A percentile compares a stretch with the other conserved stretches of the same genome.
Evolutionary conservation across 1,140 invertebrate species (phyloP).

Genomic region (Vanessa atalanta): DNA sequence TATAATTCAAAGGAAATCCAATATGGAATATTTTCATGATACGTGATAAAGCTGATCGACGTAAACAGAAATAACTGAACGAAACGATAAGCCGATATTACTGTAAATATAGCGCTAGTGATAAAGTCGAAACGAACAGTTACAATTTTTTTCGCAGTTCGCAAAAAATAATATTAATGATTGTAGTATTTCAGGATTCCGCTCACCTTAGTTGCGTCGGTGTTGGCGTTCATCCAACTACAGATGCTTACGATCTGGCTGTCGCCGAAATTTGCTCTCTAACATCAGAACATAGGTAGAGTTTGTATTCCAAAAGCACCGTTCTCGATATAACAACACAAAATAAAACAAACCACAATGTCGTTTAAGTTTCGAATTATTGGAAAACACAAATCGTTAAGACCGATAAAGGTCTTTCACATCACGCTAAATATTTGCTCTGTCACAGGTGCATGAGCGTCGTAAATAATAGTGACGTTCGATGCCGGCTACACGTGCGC

Average conservation of each 20-base stretch:
- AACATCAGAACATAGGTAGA: constrained; percentile 52
- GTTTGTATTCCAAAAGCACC: constrained; percentile 56
- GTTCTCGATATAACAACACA: constrained; percentile 56
- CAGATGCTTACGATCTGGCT: constrained; percentile 60
- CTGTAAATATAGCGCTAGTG: constrained; percentile 35
- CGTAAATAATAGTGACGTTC: constrained; percentile 53
- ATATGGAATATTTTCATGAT: constrained; percentile 39
- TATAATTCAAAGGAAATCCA: constrained; percentile 34
- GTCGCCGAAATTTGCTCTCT: constrained; percentile 64
- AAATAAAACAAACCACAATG: constrained; percentile 42
- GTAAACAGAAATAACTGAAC: constrained; percentile 52
- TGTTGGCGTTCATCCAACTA: constrained; percentile 77
- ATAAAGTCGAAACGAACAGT: neutral
- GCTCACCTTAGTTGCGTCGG: constrained; percentile 71
- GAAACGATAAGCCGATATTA: constrained; percentile 38
- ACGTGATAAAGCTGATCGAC: constrained; percentile 46
- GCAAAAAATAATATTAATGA: constrained; percentile 48
- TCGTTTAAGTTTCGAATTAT: constrained; percentile 51
- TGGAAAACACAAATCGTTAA: constrained; percentile 54
- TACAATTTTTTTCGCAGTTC: constrained; percentile 23
- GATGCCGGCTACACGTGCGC: constrained; percentile 67
- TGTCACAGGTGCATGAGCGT: constrained; percentile 67
- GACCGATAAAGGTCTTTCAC: constrained; percentile 71
- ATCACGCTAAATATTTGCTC: constrained; percentile 69
- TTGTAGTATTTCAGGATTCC: constrained; percentile 49